phyloP scores from a whole-genome alignment of 2,113 vertebrate species.

The Hassar affinis region DNA sequence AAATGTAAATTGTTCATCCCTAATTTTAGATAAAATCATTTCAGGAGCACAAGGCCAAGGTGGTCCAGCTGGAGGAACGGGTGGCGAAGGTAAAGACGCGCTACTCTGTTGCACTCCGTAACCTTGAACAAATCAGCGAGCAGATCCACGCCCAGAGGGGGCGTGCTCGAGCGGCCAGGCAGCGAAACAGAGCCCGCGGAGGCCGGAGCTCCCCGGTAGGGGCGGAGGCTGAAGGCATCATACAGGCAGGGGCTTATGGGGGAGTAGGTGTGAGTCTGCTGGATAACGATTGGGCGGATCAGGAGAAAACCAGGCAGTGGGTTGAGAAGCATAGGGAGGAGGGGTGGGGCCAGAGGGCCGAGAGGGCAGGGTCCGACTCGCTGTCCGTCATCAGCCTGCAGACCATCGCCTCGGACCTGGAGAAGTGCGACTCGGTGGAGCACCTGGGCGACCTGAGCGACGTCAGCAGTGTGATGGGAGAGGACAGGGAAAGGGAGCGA shows the following conservation, averaged over 20 bases:
- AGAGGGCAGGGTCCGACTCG: constrained; percentile 72
- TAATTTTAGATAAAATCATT: constrained; percentile 3
- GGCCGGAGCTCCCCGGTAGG: constrained; percentile 73
- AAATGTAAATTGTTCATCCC: neutral
- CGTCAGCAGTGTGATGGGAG: constrained; percentile 61
- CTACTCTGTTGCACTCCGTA: constrained; percentile 84
- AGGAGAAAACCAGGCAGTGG: constrained; percentile 69
- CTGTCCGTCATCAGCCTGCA: constrained; percentile 83
- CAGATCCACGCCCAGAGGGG: constrained; percentile 83
- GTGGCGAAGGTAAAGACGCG: constrained; percentile 83
- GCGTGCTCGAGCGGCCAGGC: constrained; percentile 51
- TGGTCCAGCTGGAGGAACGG: constrained; percentile 77
- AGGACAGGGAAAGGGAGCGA: constrained; percentile 50
- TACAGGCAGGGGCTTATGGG: constrained; percentile 51
- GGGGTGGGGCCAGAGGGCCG: constrained; percentile 65
- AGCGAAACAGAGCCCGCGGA: constrained; percentile 48
- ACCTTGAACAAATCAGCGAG: constrained; percentile 90
- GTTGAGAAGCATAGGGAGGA: constrained; percentile 68
- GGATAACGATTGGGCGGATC: constrained; percentile 63
- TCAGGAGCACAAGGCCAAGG: constrained; percentile 87
- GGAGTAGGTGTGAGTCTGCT: constrained; percentile 20
- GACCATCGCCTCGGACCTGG: constrained; percentile 85
- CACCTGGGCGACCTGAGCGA: constrained; percentile 79
- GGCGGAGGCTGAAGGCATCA: constrained; percentile 63
- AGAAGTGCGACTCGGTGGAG: constrained; percentile 89